phyloP scores from a whole-genome alignment of 2,888 invertebrate genomes.

The Phania funesta region DNA sequence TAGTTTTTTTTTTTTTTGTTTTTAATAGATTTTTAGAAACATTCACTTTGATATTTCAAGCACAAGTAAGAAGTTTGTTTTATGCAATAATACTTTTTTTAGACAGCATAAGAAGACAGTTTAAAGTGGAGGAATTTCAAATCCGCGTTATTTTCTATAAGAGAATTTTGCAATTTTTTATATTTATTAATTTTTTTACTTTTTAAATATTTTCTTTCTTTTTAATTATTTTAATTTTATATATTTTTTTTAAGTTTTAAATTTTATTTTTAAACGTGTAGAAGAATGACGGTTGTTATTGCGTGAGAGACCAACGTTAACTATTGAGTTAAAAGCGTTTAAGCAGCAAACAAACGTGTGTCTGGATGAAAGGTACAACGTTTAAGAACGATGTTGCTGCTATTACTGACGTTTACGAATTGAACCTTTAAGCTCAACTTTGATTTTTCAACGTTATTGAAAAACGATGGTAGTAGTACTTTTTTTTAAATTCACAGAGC shows the following conservation, averaged over 20 bases:
- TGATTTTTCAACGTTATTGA: constrained; percentile 75
- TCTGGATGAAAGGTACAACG: constrained; percentile 48
- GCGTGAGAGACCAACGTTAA: constrained; percentile 62
- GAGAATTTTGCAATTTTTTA: neutral
- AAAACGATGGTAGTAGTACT: constrained; percentile 47
- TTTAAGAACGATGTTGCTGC: constrained; percentile 76
- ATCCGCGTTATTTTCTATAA: neutral
- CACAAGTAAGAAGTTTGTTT: constrained; percentile 1
- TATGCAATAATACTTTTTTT: neutral
- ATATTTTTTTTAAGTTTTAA: neutral
- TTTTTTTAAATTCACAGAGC: constrained; percentile 32
- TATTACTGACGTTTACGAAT: constrained; percentile 79
- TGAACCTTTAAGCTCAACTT: constrained; percentile 76
- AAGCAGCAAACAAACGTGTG: constrained; percentile 55
- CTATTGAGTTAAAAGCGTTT: constrained; percentile 61
- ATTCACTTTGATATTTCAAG: constrained; percentile 13
- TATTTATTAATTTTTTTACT: neutral
- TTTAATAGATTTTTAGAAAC: neutral
- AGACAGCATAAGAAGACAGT: neutral
- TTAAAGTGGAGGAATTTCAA: neutral
- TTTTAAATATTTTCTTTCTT: constrained; percentile 7
- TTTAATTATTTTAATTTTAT: neutral
- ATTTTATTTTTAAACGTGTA: constrained; percentile 9
- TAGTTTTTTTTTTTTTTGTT: neutral
- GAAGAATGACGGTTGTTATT: constrained; percentile 60